Evolutionary conservation across 2,113 vertebrate species (phyloP).

Genomic region (Gambusia affinis): DNA sequence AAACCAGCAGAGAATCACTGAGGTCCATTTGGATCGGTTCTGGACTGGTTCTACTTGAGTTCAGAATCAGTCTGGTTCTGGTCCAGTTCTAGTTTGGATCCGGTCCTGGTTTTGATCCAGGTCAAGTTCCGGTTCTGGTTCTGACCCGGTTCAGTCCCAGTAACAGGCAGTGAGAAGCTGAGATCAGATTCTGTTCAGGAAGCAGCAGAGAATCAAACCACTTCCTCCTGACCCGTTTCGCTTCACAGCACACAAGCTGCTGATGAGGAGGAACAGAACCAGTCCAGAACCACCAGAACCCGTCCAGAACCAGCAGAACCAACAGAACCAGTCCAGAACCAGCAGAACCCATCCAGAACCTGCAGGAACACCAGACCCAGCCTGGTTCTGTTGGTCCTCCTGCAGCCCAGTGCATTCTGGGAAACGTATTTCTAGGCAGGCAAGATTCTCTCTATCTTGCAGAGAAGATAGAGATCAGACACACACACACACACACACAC

Average conservation of each 20-base stretch:
- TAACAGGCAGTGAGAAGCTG: background rate
- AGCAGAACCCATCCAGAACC: background rate
- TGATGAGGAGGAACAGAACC: too few relatives aligned
- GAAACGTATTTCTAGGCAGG: background rate
- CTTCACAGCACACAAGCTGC: slow-evolving; percentile 8
- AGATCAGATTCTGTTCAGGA: slow-evolving; percentile 1
- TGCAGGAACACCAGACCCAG: background rate
- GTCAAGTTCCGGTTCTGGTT: too few relatives aligned
- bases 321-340: too few relatives aligned
- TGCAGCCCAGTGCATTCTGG: background rate
- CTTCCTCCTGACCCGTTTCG: slow-evolving; percentile 31
- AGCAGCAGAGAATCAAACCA: slow-evolving; percentile 30
- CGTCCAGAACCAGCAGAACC: background rate
- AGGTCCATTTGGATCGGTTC: too few relatives aligned
- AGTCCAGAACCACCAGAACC: background rate
- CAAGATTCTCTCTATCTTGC: too few relatives aligned
- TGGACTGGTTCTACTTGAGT: background rate
- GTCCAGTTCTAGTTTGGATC: too few relatives aligned
- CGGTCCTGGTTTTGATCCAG: background rate
- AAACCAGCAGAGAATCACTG: too few relatives aligned
- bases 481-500: slow-evolving; percentile 2
- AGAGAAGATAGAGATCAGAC: background rate
- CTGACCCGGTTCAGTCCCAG: too few relatives aligned
- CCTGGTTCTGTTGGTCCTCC: too few relatives aligned
- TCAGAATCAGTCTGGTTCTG: background rate